Evolutionary conservation across 2,888 invertebrate species (phyloP).

Genomic region (Heliothis peltigera): DNA sequence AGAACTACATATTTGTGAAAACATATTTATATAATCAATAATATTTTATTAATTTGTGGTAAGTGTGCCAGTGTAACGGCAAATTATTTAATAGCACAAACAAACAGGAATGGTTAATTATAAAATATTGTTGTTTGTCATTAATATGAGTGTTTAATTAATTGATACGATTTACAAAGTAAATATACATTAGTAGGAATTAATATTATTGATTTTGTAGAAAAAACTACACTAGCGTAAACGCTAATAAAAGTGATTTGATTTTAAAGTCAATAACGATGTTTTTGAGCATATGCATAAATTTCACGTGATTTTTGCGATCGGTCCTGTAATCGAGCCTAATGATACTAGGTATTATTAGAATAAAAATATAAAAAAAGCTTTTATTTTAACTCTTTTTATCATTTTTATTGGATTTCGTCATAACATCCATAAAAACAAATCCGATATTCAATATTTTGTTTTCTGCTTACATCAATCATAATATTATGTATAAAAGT

Average conservation of each 20-base stretch:
- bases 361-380: neutral
- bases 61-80: neutral
- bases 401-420: too few relatives aligned
- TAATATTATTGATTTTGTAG: neutral
- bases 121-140: constrained; percentile 22
- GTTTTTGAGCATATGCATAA: neutral
- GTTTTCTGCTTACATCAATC: too few relatives aligned
- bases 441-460: too few relatives aligned
- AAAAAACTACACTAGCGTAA: neutral
- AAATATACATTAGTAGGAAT: neutral
- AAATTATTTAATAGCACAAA: constrained; percentile 17
- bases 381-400: neutral
- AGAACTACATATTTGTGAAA: neutral
- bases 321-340: neutral
- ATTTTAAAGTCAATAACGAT: neutral
- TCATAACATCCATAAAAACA: too few relatives aligned
- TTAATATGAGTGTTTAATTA: constrained; percentile 16
- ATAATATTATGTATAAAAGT: too few relatives aligned
- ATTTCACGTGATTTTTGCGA: neutral
- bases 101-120: constrained; percentile 7
- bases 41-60: constrained; percentile 2
- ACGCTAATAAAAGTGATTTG: neutral
- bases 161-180: constrained; percentile 6
- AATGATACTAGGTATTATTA: neutral
- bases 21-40: neutral